Evolutionary conservation across 2,888 invertebrate genomes (phyloP), one percentile per base, ranked within the genome.

Genomic region (Nemapogon koenigi): DNA sequence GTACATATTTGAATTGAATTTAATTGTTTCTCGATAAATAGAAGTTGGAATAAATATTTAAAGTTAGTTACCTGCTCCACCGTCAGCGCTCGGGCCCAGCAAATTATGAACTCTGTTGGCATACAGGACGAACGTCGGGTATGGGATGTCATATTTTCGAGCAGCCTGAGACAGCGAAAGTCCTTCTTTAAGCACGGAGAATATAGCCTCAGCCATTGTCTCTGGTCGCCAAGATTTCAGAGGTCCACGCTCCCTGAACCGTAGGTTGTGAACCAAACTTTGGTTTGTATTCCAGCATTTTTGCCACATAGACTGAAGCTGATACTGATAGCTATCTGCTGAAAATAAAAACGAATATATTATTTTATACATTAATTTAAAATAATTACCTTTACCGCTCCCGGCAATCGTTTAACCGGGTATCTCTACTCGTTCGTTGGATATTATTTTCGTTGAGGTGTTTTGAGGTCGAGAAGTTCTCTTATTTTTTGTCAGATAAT

Each of bases 281-380:
- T 94, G 94, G 70, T 92, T 93, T 49, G 92, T 93, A 71, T 91
- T 94, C 94, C 94, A 94, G 71, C 94, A 94, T 69, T 94, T 94
- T 73, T 94, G 94, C 94, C 94, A 94, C 89, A 94, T 91, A 41
- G 91, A 92, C 72, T 94, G 94, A 65, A 94, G 81, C 72, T 94
- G 94, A 73, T 94, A 94, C 73, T 94, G 94, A 84, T 94, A 94
- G 83, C 92, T 93, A 84, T 93, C 93, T 88, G 89, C 86, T 89
- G 88, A 64, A 76, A 68, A 54, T 50, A 66, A 52, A 62, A 56
- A 62, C 30, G 33, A 16, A 10, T 22, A n/a, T 18, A 10, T 16
- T 6, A 14, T 7, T 16, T n/a, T n/a, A n/a, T n/a, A n/a, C n/a
- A n/a, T n/a, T n/a, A n/a, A n/a, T n/a, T n/a, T n/a, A n/a, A n/a